Base-by-base conservation (phyloP, 2,113 vertebrate genomes). In the Phrynocephalus versicolor region DNA sequence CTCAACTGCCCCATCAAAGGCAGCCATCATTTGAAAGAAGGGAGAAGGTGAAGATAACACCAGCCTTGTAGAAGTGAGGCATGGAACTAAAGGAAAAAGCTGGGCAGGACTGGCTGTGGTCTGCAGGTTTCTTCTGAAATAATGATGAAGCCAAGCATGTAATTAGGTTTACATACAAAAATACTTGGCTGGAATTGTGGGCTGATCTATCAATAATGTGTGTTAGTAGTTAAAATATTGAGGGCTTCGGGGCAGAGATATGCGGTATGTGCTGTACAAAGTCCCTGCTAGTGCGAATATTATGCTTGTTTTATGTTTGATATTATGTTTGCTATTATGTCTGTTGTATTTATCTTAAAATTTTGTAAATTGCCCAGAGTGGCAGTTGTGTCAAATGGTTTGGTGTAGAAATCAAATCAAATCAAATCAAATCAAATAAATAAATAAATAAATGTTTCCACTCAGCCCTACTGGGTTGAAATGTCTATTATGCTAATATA, bases 401-500 rank as follows among this genome's bases (percentile, higher is more conserved):
- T n/a, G n/a, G n/a, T n/a, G n/a, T n/a, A n/a, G n/a, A n/a, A n/a
- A n/a, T n/a, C n/a, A n/a, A n/a, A n/a, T n/a, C n/a, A n/a, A n/a
- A n/a, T n/a, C n/a, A n/a, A n/a, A n/a, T n/a, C n/a, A n/a, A n/a
- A n/a, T n/a, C n/a, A n/a, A n/a, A n/a, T n/a, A n/a, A n/a, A n/a
- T n/a, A n/a, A n/a, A n/a, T n/a, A n/a, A n/a, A n/a, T n/a, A n/a
- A n/a, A n/a, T n/a, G n/a, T n/a, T n/a, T 18, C 27, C 41, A 1
- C 90, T 80, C 87, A 89, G 87, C 75, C 88, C 91, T 55, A 89
- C 51, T 51, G 75, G 91, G 76, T 83, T 81, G 35, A 75, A 90
- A 83, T 73, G 67, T 84, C 37, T 79, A 82, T 39, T 91, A 91
- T 85, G 10, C 27, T 8, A 79, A 64, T 2, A 8, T 41, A 39